Evolutionary conservation across 2,797 vertebrate genomes (phyloP).

Genomic region (Tragopan temminckii): DNA sequence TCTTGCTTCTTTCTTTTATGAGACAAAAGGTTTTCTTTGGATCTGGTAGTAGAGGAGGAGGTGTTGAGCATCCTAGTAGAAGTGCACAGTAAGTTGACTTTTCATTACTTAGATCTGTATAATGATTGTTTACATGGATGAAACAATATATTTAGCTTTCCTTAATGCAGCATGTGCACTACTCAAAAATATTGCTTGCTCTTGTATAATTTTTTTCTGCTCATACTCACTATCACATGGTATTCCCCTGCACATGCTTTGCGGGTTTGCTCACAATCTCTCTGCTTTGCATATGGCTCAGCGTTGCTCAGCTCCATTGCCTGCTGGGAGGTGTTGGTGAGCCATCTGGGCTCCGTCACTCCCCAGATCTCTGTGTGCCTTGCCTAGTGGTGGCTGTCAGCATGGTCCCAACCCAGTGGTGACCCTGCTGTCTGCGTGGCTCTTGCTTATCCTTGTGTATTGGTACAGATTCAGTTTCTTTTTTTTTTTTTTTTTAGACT

Average conservation of each 20-base stretch:
- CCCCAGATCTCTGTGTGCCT: neutral
- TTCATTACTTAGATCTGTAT: neutral
- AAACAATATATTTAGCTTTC: neutral
- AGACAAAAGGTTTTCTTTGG: neutral
- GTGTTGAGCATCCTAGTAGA: neutral
- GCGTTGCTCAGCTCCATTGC: slow-evolving; percentile 26
- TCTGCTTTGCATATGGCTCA: slow-evolving; percentile 50
- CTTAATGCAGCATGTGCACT: neutral
- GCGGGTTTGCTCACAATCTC: slow-evolving; percentile 1
- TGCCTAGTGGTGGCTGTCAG: slow-evolving; percentile 64
- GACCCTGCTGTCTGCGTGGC: neutral
- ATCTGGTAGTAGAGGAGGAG: too few relatives aligned
- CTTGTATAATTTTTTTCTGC: neutral
- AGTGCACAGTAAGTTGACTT: neutral
- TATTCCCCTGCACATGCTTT: slow-evolving; percentile 35
- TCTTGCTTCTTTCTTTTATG: neutral
- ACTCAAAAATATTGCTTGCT: neutral
- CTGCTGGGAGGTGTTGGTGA: slow-evolving; percentile 1
- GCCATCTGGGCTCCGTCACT: slow-evolving; percentile 49
- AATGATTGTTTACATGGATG: neutral
- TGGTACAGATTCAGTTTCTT: neutral
- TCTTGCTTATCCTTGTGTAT: neutral
- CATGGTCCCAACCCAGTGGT: neutral
- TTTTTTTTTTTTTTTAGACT: fast-evolving
- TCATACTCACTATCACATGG: neutral